Evolutionary conservation across 2,888 invertebrate genomes (phyloP).

Genomic region (Agonopterix subpropinquella): DNA sequence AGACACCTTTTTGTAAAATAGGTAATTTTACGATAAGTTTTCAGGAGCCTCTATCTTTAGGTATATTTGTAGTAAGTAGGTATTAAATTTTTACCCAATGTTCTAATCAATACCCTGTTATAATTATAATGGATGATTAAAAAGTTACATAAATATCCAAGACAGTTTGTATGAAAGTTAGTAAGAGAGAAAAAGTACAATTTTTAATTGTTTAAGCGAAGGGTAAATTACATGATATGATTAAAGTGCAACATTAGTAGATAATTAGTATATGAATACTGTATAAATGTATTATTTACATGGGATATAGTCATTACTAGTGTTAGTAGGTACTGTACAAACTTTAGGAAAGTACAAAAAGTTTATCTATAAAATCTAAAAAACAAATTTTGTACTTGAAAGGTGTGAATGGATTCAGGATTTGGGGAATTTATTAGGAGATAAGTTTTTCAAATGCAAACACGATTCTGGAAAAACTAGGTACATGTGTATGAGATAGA

Average conservation of each 20-base stretch:
- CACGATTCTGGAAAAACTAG: no score
- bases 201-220: neutral
- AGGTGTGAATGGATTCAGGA: constrained; percentile 14
- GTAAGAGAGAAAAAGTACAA: neutral
- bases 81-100: no score
- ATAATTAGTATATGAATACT: neutral
- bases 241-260: constrained; percentile 5
- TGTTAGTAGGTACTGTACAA: constrained; percentile 15
- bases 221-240: constrained; percentile 2
- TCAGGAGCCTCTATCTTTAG: no score
- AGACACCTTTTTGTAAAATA: no score
- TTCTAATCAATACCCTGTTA: no score
- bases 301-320: constrained; percentile 15
- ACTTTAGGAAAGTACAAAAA: constrained; percentile 11
- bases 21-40: no score
- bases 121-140: no score
- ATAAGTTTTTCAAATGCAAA: neutral
- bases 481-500: no score
- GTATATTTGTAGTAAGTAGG: no score
- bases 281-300: constrained; percentile 38
- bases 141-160: constrained; percentile 5
- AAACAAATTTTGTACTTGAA: constrained; percentile 38
- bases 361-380: constrained; percentile 13
- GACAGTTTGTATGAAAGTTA: constrained; percentile 2
- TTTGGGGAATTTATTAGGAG: neutral